Base-by-base conservation (phyloP, 2,113 vertebrate genomes). In the Calypte anna region DNA sequence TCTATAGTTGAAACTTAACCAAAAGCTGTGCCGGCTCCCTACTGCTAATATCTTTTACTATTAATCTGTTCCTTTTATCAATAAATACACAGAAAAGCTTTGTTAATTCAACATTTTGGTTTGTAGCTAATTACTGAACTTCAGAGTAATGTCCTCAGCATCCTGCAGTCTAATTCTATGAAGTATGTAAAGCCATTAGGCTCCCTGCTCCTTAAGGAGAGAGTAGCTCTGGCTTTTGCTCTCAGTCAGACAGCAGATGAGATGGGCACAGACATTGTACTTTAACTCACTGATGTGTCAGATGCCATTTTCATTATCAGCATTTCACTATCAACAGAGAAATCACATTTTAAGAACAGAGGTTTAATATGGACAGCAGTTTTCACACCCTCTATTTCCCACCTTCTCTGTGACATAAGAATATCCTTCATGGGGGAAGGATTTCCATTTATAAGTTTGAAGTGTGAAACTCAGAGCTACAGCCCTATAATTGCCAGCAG, bases 1-100 rank as follows among this genome's bases (percentile, higher is more conserved):
- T 88, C 78, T 58, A 31, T 4, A 91, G 24, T 24, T 55, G 51
- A 88, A 25, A 82, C n/a, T 46, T 3, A 72, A 36, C n/a, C 44
- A 59, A 46, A 46, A 87, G 61, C 63, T 67, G 36, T 63, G 59
- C 33, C 54, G 73, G 68, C 40, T 70, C 23, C 44, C 50, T 75
- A 51, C 23, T 58, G 43, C 24, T 83, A 76, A 86, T 73, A 75
- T 12, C 55, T 68, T 86, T 63, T 74, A 88, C 53, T 68, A 38
- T 66, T 88, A 94, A 95, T 94, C 81, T 80, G 50, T n/a, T 81
- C 38, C 31, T 75, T 94, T 76, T 89, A 91, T 83, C 70, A 91
- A 95, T 82, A 93, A 83, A 72, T 25, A 12, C 61, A 33, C 77
- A 82, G 53, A 10, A 86, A 69, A 90, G 73, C 67, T 86, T 91